Evolutionary conservation across 2,888 invertebrate genomes (phyloP).

Genomic region (Escarpia spicata): DNA sequence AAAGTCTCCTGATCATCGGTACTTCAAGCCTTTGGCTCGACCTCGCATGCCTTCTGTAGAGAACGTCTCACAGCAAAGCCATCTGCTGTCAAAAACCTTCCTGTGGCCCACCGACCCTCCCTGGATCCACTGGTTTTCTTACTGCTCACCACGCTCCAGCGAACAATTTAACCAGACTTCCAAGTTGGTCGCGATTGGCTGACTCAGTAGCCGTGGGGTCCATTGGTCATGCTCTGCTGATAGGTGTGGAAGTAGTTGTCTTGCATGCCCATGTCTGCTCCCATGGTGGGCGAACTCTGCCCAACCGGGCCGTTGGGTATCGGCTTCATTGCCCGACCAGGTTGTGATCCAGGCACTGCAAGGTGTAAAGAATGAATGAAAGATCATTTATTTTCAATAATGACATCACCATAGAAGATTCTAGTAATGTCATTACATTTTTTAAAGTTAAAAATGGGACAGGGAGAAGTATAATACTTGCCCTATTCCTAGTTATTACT

Average conservation of each 20-base stretch:
- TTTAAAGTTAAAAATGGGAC: too few relatives aligned
- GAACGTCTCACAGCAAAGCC: neutral
- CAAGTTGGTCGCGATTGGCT: neutral
- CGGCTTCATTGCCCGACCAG: neutral
- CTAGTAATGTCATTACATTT: too few relatives aligned
- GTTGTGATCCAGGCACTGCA: neutral
- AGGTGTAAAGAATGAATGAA: neutral
- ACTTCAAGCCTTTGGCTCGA: neutral
- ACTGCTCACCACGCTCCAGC: neutral
- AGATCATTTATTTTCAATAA: too few relatives aligned
- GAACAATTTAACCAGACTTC: neutral
- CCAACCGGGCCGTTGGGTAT: neutral
- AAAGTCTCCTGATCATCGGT: neutral
- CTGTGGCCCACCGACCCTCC: neutral
- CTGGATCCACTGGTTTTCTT: neutral
- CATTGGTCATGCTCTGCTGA: neutral
- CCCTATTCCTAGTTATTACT: too few relatives aligned
- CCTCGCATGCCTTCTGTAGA: neutral
- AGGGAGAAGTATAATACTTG: too few relatives aligned
- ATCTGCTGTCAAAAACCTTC: neutral
- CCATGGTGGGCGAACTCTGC: slow-evolving; percentile 2
- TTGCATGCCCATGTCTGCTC: neutral
- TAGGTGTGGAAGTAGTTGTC: slow-evolving; percentile 10
- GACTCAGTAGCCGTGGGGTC: slow-evolving; percentile 3
- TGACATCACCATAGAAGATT: too few relatives aligned